Base-by-base conservation (phyloP, 2,888 invertebrate species). In the Acronicta psi region DNA sequence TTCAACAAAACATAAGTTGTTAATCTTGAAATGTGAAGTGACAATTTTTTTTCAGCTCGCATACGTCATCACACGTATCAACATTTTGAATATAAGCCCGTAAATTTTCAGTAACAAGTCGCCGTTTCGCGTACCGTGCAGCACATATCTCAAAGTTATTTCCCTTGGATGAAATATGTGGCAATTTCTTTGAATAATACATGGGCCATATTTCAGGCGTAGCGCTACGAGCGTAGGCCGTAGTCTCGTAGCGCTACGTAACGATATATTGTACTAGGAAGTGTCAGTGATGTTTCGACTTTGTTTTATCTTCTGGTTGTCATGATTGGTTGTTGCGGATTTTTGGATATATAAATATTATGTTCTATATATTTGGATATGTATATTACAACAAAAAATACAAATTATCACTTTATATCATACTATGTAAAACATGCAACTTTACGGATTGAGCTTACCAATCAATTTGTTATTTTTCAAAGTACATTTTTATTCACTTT, bases 151-250 rank as follows among this genome's bases (percentile, higher is more conserved):
- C 87, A 87, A 85, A 90, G 92, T 93, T 93, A 94, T 93, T 92
- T 93, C 90, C 85, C 90, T 87, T 86, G 89, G 92, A 94, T 95
- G 95, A 95, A 94, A 94, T 95, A 95, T 95, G 93, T 92, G 92
- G 94, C 95, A 95, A 95, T 95, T 94, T 93, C 93, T 94, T 92
- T 95, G 95, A 95, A 95, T 95, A 95, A 95, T 95, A 94, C 95
- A 95, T 95, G 93, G 91, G 86, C 91, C 90, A 94, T 95, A 95
- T 95, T 93, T 95, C 93, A 95, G 84, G 76, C 69, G 84, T 83
- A 82, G 82, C 86, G 81, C 86, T 80, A 81, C 83, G 80, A 62
- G 75, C 76, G 79, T 84, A 85, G 83, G 82, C 70, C 83, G 85
- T 87, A 86, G 83, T 67, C 55, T 61, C 75, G 77, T 78, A 80